Percentiles rank a stretch among this genome's conserved stretches.
These are phyloP conservation scores for Tachina fera DNA, from an alignment of 2,888 invertebrate genomes.

Conservation along the genomic window DNA sequence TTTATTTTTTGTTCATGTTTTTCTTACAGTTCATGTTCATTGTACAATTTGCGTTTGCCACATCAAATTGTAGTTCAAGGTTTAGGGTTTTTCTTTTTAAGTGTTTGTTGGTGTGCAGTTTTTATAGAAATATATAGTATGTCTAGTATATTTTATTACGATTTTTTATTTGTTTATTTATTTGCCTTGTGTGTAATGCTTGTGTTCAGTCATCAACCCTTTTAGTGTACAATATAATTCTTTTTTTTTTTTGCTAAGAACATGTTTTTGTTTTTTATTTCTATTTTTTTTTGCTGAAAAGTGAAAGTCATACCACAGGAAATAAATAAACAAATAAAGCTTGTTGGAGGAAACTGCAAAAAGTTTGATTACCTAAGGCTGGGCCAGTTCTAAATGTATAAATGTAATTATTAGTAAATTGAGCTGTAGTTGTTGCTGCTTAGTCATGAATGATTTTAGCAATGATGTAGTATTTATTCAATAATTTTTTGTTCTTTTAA, in stretches of 20 bases:
- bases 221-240: background rate
- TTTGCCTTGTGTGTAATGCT: background rate
- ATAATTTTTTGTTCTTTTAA: no score
- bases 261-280: background rate
- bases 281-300: background rate
- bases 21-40: conserved; percentile 25
- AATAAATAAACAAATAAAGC: no score
- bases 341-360: background rate
- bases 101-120: conserved; percentile 38
- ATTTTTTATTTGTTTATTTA: background rate
- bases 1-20: background rate
- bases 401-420: background rate
- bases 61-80: conserved; percentile 58
- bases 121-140: background rate
- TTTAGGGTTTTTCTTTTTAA: conserved; percentile 12
- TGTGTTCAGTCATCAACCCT: conserved; percentile 49
- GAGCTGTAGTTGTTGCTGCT: background rate
- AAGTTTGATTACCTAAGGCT: background rate
- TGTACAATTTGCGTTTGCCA: conserved; percentile 9
- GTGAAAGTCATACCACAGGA: background rate
- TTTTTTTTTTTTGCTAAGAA: conserved; percentile 13
- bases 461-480: no score
- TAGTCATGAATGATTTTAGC: no score
- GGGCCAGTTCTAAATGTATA: background rate
- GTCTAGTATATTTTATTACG: background rate